phyloP scores from a whole-genome alignment of 2,113 vertebrate genomes.

The Ceuthmochares aereus region DNA sequence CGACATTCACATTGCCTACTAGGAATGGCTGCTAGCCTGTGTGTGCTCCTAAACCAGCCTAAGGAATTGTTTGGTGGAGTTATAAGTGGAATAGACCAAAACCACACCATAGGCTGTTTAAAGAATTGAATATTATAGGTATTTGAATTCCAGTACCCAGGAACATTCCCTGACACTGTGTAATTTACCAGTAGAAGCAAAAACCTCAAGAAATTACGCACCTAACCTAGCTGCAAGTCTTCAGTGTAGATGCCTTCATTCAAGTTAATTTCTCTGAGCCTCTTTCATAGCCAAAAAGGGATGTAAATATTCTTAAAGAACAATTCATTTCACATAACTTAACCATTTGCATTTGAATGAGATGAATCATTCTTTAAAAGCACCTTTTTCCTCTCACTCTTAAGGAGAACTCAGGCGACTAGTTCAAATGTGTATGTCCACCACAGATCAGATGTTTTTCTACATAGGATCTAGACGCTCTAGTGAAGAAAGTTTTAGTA shows the following conservation, averaged over 20 bases:
- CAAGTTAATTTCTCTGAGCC: not conserved
- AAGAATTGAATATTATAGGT: not conserved
- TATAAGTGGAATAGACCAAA: not conserved
- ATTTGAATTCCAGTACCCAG: not conserved
- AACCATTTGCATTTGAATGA: not conserved
- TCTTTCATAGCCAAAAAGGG: not conserved
- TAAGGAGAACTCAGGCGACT: not conserved
- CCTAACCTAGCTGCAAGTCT: not conserved
- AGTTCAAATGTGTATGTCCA: not conserved
- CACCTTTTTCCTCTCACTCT: fast-evolving
- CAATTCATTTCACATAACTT: not conserved
- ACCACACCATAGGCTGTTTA: not conserved
- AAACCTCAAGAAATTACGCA: not conserved
- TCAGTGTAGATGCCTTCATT: not conserved
- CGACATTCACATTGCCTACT: not conserved
- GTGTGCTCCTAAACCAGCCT: not conserved
- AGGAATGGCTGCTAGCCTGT: not conserved
- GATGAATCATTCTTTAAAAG: not conserved
- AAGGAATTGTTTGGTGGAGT: not conserved
- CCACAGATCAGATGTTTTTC: not conserved
- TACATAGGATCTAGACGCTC: not conserved
- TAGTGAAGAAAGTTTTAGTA: not conserved
- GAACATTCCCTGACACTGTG: not conserved
- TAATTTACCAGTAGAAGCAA: not conserved
- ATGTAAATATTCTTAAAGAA: not conserved